Evolutionary conservation across 1,140 invertebrate genomes (phyloP).

Genomic region (Drosophila watanabei): DNA sequence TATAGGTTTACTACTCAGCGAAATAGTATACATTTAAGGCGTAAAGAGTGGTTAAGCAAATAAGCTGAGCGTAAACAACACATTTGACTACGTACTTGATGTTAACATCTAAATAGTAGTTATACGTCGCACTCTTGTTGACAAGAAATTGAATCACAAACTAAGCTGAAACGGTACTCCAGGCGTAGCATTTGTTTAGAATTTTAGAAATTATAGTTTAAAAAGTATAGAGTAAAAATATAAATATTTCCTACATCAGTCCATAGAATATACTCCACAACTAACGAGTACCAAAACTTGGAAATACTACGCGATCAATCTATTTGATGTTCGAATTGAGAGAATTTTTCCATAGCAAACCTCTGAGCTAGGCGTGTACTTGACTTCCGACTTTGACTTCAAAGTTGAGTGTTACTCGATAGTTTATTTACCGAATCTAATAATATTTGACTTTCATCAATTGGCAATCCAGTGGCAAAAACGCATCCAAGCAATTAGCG

Average conservation of each 20-base stretch:
- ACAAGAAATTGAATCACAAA: not conserved
- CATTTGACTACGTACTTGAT: not conserved
- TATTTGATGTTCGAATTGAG: conserved; percentile 15
- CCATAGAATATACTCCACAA: not conserved
- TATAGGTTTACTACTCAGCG: conserved; percentile 11
- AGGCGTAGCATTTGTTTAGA: not conserved
- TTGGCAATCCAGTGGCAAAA: conserved; percentile 9
- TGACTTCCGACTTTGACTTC: conserved; percentile 41
- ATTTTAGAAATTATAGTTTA: not conserved
- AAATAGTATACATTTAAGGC: conserved; percentile 15
- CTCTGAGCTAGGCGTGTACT: conserved; percentile 15
- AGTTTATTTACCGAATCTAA: conserved; percentile 27
- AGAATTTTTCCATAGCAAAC: conserved; percentile 9
- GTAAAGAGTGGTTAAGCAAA: not conserved
- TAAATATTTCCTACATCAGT: no score
- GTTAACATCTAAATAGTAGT: not conserved
- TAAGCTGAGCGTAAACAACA: not conserved
- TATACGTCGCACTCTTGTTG: not conserved
- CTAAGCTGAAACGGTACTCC: not conserved
- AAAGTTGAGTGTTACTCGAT: conserved; percentile 16
- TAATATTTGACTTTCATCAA: conserved; percentile 34
- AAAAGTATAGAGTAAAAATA: not conserved
- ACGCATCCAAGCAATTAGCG: conserved; percentile 12
- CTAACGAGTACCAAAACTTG: not conserved
- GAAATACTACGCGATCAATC: conserved; percentile 15